phyloP scores from a whole-genome alignment of 2,113 vertebrate species.

The Hassar affinis region DNA sequence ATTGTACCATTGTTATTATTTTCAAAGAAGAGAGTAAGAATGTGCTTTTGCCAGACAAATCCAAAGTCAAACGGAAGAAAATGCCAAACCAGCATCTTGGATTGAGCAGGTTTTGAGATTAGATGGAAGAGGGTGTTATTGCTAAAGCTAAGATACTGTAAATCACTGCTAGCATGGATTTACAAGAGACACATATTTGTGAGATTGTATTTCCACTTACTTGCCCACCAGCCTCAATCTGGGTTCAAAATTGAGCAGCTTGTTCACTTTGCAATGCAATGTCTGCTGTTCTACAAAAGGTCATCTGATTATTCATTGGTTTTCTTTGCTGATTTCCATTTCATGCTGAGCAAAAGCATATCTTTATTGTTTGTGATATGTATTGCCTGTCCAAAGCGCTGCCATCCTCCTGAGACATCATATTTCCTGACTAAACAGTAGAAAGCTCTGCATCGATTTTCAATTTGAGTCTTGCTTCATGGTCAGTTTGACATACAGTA shows the following conservation, averaged over 20 bases:
- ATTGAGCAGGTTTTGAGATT: slow-evolving; percentile 19
- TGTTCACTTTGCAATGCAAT: not conserved
- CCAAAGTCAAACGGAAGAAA: slow-evolving; percentile 50
- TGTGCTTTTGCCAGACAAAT: slow-evolving; percentile 38
- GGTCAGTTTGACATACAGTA: slow-evolving; percentile 48
- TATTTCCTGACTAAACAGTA: slow-evolving; percentile 53
- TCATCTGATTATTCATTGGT: slow-evolving; percentile 41
- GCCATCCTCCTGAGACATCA: slow-evolving; percentile 35
- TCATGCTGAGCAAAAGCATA: slow-evolving; percentile 35
- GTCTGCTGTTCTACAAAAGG: slow-evolving; percentile 21
- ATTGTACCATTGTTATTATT: slow-evolving; percentile 20
- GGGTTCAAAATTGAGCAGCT: not conserved
- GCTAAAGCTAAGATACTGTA: slow-evolving; percentile 24
- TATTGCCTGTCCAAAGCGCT: slow-evolving; percentile 1
- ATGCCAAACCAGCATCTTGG: slow-evolving; percentile 10
- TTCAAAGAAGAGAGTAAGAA: slow-evolving; percentile 37
- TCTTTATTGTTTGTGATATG: slow-evolving; percentile 35
- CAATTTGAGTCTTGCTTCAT: slow-evolving; percentile 53
- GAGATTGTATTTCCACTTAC: not conserved
- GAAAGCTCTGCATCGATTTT: slow-evolving; percentile 62
- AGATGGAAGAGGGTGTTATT: slow-evolving; percentile 28
- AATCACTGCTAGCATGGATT: slow-evolving; percentile 43
- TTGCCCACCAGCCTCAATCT: not conserved
- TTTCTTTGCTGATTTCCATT: slow-evolving; percentile 26
- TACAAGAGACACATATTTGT: slow-evolving; percentile 26